Percentiles rank a stretch among this genome's conserved stretches.
These are phyloP conservation scores for Caenorhabditis panamensis DNA, from an alignment of 2,888 invertebrate genomes.

Conservation along the genomic window DNA sequence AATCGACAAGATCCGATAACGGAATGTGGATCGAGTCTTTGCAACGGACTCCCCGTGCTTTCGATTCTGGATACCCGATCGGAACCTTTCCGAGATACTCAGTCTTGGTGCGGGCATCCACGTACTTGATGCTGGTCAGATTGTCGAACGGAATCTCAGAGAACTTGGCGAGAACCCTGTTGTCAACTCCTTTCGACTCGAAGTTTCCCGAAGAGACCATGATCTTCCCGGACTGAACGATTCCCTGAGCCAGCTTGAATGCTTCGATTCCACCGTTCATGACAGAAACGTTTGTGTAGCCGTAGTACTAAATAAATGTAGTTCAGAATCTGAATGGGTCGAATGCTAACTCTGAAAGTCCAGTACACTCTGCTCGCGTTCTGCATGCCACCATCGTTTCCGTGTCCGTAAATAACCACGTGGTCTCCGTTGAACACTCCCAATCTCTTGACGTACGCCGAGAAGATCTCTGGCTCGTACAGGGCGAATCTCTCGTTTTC, in stretches of 20 bases:
- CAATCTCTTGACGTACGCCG: conserved; percentile 69
- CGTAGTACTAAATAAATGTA: conserved; percentile 63
- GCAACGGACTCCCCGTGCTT: conserved; percentile 39
- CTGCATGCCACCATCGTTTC: conserved; percentile 73
- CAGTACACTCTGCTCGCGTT: conserved; percentile 70
- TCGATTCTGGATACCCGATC: conserved; percentile 54
- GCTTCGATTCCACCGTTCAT: conserved; percentile 74
- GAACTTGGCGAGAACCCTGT: conserved; percentile 33
- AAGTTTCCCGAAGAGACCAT: conserved; percentile 58
- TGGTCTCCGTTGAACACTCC: conserved; percentile 73
- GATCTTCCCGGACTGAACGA: conserved; percentile 50
- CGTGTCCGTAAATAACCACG: conserved; percentile 70
- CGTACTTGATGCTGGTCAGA: conserved; percentile 50
- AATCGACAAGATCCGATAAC: conserved; percentile 42
- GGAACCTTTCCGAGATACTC: conserved; percentile 55
- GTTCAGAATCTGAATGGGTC: too few species aligned
- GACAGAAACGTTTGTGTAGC: conserved; percentile 63
- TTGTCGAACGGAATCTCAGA: conserved; percentile 55
- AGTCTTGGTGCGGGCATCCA: conserved; percentile 52
- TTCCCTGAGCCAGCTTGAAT: conserved; percentile 55
- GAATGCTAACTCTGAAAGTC: conserved; percentile 65
- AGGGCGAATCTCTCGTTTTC: conserved; percentile 68
- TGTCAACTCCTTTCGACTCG: conserved; percentile 39
- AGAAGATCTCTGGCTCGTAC: conserved; percentile 71
- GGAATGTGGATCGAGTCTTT: conserved; percentile 60